Conservation (phyloP, 1,140 invertebrate species). For the Melanaphis sacchari region DNA sequence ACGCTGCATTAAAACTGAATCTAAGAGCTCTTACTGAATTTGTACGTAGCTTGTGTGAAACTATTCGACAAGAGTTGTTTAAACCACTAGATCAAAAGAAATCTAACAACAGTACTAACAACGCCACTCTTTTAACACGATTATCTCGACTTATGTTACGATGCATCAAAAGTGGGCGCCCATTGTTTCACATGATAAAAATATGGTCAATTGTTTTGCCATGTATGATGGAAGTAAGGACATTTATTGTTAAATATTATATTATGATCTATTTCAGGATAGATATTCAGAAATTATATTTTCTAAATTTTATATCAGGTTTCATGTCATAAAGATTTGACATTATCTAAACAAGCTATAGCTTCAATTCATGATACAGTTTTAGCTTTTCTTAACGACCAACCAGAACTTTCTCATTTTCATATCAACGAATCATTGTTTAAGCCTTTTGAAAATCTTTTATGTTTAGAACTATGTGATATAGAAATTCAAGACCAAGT, state of each 20-base stretch:
- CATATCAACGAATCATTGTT: conserved; percentile 94
- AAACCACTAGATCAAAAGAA: conserved; percentile 57
- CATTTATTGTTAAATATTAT: neutral
- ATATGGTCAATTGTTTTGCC: conserved; percentile 87
- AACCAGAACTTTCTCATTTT: conserved; percentile 88
- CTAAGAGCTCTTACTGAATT: conserved; percentile 83
- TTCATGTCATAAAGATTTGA: conserved; percentile 86
- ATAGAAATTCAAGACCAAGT: conserved; percentile 88
- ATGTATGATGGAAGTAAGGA: conserved; percentile 84
- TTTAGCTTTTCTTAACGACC: conserved; percentile 85
- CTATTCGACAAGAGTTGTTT: conserved; percentile 80
- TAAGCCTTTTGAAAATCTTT: conserved; percentile 93
- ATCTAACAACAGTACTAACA: conserved; percentile 52
- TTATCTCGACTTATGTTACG: conserved; percentile 87
- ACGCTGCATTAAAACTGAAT: conserved; percentile 86
- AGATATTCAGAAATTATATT: neutral
- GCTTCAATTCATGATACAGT: conserved; percentile 92
- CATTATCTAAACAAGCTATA: conserved; percentile 91
- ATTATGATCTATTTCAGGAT: neutral
- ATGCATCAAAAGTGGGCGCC: conserved; percentile 83
- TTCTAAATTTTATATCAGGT: conserved; percentile 68
- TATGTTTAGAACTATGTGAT: conserved; percentile 91
- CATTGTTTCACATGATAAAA: conserved; percentile 87
- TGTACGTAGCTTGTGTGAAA: conserved; percentile 78
- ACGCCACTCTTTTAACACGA: conserved; percentile 71